phyloP scores from a whole-genome alignment of 2,113 vertebrate genomes.

The Gambusia holbrooki region DNA sequence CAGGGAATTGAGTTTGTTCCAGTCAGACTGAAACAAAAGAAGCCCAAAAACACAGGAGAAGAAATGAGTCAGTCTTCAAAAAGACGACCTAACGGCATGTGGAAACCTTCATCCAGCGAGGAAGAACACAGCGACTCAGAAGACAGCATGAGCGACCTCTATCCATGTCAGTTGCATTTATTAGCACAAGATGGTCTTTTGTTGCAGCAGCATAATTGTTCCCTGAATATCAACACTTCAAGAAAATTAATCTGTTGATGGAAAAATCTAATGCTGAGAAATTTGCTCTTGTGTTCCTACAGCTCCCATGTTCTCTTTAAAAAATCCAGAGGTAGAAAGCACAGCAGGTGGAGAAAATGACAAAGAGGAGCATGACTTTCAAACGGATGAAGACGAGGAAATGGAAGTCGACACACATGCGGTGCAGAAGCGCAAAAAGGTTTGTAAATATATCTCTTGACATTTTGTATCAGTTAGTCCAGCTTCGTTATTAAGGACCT shows the following conservation, averaged over 20 bases:
- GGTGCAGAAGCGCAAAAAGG: slow-evolving; percentile 80
- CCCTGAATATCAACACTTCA: too few species aligned
- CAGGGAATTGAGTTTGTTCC: slow-evolving; percentile 85
- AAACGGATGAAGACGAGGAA: slow-evolving; percentile 76
- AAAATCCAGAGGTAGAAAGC: slow-evolving; percentile 32
- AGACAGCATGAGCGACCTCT: slow-evolving; percentile 95
- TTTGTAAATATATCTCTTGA: slow-evolving; percentile 24
- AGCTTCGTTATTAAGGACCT: too few species aligned
- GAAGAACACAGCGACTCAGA: slow-evolving; percentile 81
- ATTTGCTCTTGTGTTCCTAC: slow-evolving; percentile 10
- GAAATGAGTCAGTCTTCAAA: slow-evolving; percentile 8
- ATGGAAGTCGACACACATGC: slow-evolving; percentile 71
- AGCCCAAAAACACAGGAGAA: slow-evolving; percentile 21
- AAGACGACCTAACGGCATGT: slow-evolving; percentile 69
- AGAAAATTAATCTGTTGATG: too few species aligned
- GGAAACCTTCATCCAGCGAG: slow-evolving; percentile 80
- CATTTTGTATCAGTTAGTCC: background rate
- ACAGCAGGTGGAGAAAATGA: background rate
- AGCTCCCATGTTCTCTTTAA: slow-evolving; percentile 72
- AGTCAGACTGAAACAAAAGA: slow-evolving; percentile 76
- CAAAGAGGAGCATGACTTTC: slow-evolving; percentile 71
- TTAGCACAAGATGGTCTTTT: too few species aligned
- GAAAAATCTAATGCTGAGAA: too few species aligned
- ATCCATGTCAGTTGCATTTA: slow-evolving; percentile 82
- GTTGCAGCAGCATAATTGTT: too few species aligned